These are phyloP conservation scores for Margaritifera margaritifera DNA, from an alignment of 2,888 invertebrate genomes.

Conservation along the genomic window DNA sequence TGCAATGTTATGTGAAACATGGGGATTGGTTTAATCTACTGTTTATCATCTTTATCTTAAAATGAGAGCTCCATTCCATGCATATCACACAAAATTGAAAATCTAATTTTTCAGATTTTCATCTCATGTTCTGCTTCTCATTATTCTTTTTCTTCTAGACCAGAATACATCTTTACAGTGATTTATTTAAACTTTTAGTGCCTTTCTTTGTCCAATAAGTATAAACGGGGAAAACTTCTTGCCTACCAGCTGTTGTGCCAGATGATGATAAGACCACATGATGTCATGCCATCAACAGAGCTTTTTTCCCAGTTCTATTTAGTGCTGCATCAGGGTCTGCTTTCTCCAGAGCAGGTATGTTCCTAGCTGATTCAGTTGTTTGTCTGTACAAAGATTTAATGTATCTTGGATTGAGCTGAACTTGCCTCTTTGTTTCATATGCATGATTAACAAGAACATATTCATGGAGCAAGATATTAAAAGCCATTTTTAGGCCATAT, in stretches of 20 bases:
- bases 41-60: neutral
- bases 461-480: no score
- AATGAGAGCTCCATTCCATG: no score
- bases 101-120: no score
- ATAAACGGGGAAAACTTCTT: conserved; percentile 86
- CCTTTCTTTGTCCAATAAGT: conserved; percentile 82
- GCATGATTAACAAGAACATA: no score
- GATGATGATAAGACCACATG: conserved; percentile 85
- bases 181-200: conserved; percentile 73
- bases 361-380: neutral
- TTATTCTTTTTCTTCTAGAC: neutral
- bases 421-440: neutral
- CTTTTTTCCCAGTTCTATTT: conserved; percentile 90
- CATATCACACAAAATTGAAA: no score
- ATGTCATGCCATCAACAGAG: conserved; percentile 81
- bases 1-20: neutral
- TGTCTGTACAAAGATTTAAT: neutral
- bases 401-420: neutral
- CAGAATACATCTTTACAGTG: no score
- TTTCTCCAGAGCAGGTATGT: conserved; percentile 78
- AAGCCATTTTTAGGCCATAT: no score
- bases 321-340: conserved; percentile 83
- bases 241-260: conserved; percentile 90
- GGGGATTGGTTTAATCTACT: neutral
- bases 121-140: no score